Base-by-base conservation (phyloP, 2,888 invertebrate genomes). In the Thymelicus lineola region DNA sequence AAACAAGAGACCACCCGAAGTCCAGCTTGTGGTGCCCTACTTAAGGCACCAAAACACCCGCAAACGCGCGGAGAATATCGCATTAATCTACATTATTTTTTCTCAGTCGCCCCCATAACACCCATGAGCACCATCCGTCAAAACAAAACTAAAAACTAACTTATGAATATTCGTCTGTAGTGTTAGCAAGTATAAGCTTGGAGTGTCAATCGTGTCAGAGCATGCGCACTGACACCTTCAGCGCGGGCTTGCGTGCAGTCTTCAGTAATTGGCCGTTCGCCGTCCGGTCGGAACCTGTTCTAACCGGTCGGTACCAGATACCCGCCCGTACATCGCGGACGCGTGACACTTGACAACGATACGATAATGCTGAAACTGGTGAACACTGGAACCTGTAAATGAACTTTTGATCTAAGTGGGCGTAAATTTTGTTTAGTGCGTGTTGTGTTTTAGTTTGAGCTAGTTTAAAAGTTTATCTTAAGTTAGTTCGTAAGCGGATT, bases 251-350 rank as follows among this genome's bases (percentile, higher is more conserved):
- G 84, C 84, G 82, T 84, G 83, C 80, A 76, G 81, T 80, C 83
- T 79, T 86, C 82, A 92, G 93, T 92, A 90, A 91, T 91, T 90
- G 91, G 91, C 90, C 88, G 86, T 73, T 77, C 83, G 85, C 82
- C 84, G 86, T 78, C 80, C 80, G 79, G 82, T 77, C 67, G 71
- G 75, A 76, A 82, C 85, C 80, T 75, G 75, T 76, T 75, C 62
- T 45, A 57, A 71, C 75, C 78, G 76, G 77, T 76, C 77, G 65
- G 28, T 66, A 15, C 63, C 70, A 72, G 71, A 76, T 80, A 75
- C 74, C 75, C 79, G 76, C 75, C 75, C 71, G 74, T 65, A 65
- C 53, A 50, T 71, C 79, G 76, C 81, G 81, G 75, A 76, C 77
- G 76, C 74, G 77, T 80, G 77, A 73, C 75, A 79, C 75, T 76